Base-by-base conservation (phyloP, 2,888 invertebrate genomes). In the Trichopoda pennipes region DNA sequence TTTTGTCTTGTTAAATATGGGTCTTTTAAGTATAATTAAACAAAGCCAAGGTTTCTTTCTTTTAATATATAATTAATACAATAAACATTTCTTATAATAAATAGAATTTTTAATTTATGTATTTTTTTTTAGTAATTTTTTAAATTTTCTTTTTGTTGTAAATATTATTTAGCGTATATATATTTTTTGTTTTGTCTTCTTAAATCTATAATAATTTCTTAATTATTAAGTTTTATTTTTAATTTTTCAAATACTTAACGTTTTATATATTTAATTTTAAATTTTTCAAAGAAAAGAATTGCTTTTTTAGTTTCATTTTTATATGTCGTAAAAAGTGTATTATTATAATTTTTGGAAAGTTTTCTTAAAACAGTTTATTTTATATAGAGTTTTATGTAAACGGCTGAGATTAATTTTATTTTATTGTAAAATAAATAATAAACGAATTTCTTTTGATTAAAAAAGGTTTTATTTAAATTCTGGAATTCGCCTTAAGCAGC, bases 281-380 rank as follows among this genome's bases (percentile, higher is more conserved):
- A 84, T 84, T 88, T 87, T 86, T 86, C 78, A 68, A 76, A 75
- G 87, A 84, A 88, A 88, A 88, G 85, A 88, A 88, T 88, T 88
- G 88, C 88, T 88, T 88, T 86, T 72, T 60, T 72, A 61, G 69
- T 82, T 81, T 79, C 77, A 81, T 32, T 53, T 84, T 84, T 84
- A 78, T 78, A 81, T 84, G 83, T 83, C 83, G 72, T 68, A 69
- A 63, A 23, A 32, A 21, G 44, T n/a, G 28, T 61, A 38, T n/a
- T 72, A 44, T 38, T 21, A 21, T 38, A 58, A 55, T 75, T 64
- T 66, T 42, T n/a, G n/a, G 35, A 3, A 35, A 56, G 16, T 51
- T 53, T 51, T 66, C 38, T 10, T 51, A 19, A 60, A 23, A 21
- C 19, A 53, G 19, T 10, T 21, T 35, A 56, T 73, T 63, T 47